Evolutionary conservation across 2,797 vertebrate species (phyloP).

Genomic region (Antennarius maculatus): DNA sequence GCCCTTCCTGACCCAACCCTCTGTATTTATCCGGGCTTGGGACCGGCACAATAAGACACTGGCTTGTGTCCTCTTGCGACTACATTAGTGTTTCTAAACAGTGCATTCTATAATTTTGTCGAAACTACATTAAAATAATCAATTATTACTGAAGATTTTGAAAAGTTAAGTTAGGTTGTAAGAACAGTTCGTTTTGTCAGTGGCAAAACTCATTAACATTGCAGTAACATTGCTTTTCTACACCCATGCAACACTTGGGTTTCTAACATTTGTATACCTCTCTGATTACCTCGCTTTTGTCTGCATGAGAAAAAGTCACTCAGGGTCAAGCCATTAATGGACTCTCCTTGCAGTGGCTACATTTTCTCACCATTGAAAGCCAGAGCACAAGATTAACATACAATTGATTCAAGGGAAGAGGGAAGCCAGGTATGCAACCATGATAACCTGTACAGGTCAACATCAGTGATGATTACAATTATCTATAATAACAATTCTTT

Average conservation of each 20-base stretch:
- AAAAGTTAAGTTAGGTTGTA: neutral
- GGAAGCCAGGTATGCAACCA: slow-evolving; percentile 85
- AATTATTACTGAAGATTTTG: neutral
- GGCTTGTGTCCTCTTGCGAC: no score
- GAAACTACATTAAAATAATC: neutral
- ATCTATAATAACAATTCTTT: slow-evolving; percentile 82
- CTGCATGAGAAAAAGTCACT: slow-evolving; percentile 77
- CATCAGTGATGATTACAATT: slow-evolving; percentile 71
- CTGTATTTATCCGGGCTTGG: no score
- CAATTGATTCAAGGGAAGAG: slow-evolving; percentile 91
- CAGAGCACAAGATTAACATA: slow-evolving; percentile 86
- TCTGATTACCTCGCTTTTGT: slow-evolving; percentile 64
- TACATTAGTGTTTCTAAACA: no score
- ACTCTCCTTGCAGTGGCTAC: slow-evolving; percentile 66
- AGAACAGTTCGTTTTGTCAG: no score
- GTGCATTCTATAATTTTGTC: no score
- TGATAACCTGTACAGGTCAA: slow-evolving; percentile 92
- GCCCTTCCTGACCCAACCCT: no score
- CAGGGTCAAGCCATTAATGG: slow-evolving; percentile 76
- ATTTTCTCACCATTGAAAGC: slow-evolving; percentile 94
- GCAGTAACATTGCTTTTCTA: slow-evolving; percentile 14
- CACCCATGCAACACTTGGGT: slow-evolving; percentile 12
- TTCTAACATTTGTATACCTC: slow-evolving; percentile 40
- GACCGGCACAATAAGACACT: no score
- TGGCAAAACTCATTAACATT: neutral